Percentiles rank a stretch among this genome's conserved stretches.
phyloP scores from a whole-genome alignment of 2,888 invertebrate genomes.

The Drosophila antonietae region DNA sequence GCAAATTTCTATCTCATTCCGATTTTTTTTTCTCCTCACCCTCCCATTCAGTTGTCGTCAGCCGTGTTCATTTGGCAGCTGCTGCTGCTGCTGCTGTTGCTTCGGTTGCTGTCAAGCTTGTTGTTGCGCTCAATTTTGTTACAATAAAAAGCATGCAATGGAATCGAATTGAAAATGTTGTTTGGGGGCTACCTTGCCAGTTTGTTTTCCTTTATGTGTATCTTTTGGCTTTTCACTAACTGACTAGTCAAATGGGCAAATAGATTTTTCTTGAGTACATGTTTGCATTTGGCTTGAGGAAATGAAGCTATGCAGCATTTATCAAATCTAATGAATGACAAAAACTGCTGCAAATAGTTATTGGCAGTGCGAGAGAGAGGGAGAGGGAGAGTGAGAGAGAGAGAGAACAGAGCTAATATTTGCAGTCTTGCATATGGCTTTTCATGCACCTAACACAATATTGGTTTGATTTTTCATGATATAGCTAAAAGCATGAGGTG shows the following conservation, averaged over 20 bases:
- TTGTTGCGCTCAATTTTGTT: slow-evolving; percentile 47
- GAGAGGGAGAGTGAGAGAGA: neutral
- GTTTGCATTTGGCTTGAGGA: slow-evolving; percentile 51
- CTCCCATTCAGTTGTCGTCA: neutral
- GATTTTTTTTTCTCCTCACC: neutral
- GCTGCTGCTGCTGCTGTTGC: slow-evolving; percentile 11
- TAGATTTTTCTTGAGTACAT: slow-evolving; percentile 52
- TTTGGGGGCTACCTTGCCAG: slow-evolving; percentile 5
- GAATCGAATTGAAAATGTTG: slow-evolving; percentile 7
- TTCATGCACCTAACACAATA: slow-evolving; percentile 12
- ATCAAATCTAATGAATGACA: slow-evolving; percentile 37
- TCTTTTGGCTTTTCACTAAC: slow-evolving; percentile 36
- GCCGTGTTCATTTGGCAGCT: slow-evolving; percentile 45
- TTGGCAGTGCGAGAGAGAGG: neutral
- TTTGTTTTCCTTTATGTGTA: slow-evolving; percentile 31
- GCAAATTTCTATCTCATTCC: slow-evolving; percentile 41
- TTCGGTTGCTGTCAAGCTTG: slow-evolving; percentile 27
- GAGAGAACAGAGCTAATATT: neutral
- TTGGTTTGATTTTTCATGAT: slow-evolving; percentile 2
- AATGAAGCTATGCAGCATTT: slow-evolving; percentile 40
- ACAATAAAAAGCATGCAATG: slow-evolving; percentile 24
- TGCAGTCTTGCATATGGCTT: neutral
- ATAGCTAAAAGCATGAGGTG: neutral
- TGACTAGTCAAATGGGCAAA: slow-evolving; percentile 54
- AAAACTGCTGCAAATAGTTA: neutral